Evolutionary conservation across 2,797 vertebrate genomes (phyloP).

Genomic region (Picus viridis): DNA sequence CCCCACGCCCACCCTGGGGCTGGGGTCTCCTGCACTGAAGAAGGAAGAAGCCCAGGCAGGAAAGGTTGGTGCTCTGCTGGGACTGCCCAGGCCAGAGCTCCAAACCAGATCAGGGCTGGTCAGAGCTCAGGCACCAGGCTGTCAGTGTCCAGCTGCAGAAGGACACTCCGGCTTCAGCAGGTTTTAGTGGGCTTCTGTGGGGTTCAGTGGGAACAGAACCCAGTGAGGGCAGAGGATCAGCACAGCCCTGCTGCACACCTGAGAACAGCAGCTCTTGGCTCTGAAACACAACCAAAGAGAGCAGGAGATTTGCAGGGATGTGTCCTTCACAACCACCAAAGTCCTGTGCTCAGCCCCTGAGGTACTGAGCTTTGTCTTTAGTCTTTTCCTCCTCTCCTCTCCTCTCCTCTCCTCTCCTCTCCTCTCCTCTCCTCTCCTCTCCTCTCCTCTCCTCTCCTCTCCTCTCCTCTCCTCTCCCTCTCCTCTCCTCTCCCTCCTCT

Average conservation of each 20-base stretch:
- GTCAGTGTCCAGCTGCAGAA: background rate
- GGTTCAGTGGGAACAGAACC: background rate
- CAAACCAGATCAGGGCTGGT: background rate
- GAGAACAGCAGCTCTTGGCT: background rate
- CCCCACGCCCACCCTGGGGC: background rate
- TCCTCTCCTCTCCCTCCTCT: no score
- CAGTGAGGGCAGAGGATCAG: background rate
- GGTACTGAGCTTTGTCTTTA: background rate
- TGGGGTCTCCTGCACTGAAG: background rate
- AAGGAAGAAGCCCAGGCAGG: background rate
- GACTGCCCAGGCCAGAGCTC: background rate
- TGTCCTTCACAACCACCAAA: background rate
- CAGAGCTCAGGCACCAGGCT: background rate
- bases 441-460: no score
- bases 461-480: no score
- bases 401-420: no score
- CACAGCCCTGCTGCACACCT: background rate
- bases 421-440: no score
- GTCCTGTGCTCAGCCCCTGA: background rate
- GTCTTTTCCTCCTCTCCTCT: background rate
- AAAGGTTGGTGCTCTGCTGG: background rate
- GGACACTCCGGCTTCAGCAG: background rate
- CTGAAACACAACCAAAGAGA: background rate
- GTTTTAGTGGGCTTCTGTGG: background rate
- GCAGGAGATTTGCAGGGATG: background rate